phyloP scores from a whole-genome alignment of 2,888 invertebrate genomes.

The Plebejus argus region DNA sequence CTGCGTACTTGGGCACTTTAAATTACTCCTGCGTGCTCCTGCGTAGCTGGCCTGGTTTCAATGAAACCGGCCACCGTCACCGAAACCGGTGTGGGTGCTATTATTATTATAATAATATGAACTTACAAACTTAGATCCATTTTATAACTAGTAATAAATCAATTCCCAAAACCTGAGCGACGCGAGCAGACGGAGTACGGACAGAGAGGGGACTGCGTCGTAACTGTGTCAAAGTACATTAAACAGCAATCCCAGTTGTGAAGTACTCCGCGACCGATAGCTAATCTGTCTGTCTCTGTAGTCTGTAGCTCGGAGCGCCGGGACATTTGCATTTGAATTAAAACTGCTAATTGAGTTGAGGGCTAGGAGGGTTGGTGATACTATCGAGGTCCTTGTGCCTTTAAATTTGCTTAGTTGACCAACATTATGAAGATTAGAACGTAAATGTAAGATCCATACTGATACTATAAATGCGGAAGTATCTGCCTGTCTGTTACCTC shows the following conservation, averaged over 20 bases:
- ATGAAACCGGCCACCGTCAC: too few species aligned
- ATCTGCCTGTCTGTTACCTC: too few species aligned
- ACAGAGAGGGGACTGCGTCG: background rate
- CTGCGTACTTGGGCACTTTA: too few species aligned
- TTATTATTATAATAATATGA: too few species aligned
- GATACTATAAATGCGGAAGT: too few species aligned
- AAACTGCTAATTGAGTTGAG: background rate
- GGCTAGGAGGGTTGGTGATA: background rate
- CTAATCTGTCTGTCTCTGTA: background rate
- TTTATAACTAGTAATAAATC: background rate
- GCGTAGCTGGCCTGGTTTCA: too few species aligned
- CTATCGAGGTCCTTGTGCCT: background rate
- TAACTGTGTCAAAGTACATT: background rate
- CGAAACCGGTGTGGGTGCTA: too few species aligned
- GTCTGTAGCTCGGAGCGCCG: background rate
- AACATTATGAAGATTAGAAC: too few species aligned
- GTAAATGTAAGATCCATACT: too few species aligned
- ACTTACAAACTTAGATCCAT: background rate
- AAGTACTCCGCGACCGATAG: background rate
- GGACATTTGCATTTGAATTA: constrained; percentile 7
- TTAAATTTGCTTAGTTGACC: background rate
- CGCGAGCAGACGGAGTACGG: background rate
- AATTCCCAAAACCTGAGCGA: background rate
- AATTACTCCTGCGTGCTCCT: too few species aligned
- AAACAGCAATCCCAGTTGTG: background rate